Base-by-base conservation (phyloP, 2,113 vertebrate species). In the Lethenteron reissneri region DNA sequence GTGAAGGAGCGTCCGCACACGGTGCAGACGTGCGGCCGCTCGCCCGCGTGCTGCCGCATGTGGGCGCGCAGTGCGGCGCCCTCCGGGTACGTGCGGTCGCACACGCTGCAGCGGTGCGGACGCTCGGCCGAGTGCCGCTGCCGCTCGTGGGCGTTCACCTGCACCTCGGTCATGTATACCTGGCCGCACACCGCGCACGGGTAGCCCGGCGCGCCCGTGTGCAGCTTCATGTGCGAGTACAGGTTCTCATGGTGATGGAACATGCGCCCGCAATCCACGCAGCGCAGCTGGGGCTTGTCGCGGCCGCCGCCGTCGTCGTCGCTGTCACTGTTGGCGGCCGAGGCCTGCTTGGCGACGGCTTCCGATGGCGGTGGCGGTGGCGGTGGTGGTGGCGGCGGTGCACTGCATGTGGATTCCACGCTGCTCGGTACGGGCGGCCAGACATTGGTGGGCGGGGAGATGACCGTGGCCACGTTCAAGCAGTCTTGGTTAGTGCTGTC, bases 161-260 rank as follows among this genome's bases (percentile, higher is more conserved):
- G 64, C 64, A 25, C 64, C 64, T 17, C 25, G n/a, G n/a, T n/a
- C n/a, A 25, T 25, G 10, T 17, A 68, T 17, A 25, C 64, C 25
- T 68, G n/a, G n/a, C 64, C 64, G 25, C 64, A 68, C 64, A 68
- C 64, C 9, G 64, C 25, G 64, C 64, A 68, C 64, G n/a, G n/a
- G 10, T 17, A 68, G n/a, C n/a, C n/a, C n/a, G n/a, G 64, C 64
- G n/a, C 64, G n/a, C 64, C 64, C n/a, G 64, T 68, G 64, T 68
- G 64, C n/a, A 68, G n/a, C 10, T 25, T 68, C 64, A 68, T 68
- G 64, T 68, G 64, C 64, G 11, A 17, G n/a, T 68, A 25, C 64
- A 68, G 41, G 41, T 3, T 1, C 41, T 41, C 41, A 7, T 41
- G 41, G 41, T 6, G 6, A 41, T 3, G 41, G 41, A 41, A 41